phyloP scores from a whole-genome alignment of 2,113 vertebrate genomes.

The Microcebus jonahi region DNA sequence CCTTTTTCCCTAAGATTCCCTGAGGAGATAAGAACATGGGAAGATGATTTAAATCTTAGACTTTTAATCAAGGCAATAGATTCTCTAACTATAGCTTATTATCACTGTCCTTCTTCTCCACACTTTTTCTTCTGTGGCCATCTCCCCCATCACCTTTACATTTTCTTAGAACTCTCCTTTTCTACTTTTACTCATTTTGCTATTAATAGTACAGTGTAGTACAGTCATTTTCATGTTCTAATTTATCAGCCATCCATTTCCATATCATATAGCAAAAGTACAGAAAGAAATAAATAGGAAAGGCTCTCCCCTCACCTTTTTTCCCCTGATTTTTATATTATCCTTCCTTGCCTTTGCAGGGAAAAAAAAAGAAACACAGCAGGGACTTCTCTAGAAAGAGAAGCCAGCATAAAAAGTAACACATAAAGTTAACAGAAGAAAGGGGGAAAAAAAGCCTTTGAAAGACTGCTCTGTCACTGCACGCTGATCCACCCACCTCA shows the following conservation, averaged over 20 bases:
- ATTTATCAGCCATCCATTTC: constrained; percentile 13
- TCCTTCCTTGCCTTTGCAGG: background rate
- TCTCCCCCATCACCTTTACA: background rate
- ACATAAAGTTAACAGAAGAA: constrained; percentile 48
- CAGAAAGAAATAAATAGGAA: constrained; percentile 18
- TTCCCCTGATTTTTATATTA: constrained; percentile 23
- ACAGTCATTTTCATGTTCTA: background rate
- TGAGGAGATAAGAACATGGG: background rate
- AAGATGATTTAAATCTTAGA: background rate
- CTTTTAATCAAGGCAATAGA: background rate
- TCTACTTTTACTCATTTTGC: background rate
- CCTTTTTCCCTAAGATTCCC: constrained; percentile 8
- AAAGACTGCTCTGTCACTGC: background rate
- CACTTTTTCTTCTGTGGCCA: background rate
- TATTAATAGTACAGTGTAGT: background rate
- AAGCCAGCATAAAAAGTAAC: constrained; percentile 20
- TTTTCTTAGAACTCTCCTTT: background rate
- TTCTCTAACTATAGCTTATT: background rate
- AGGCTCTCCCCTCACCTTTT: background rate
- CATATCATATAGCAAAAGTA: constrained; percentile 36
- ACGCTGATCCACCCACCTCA: background rate
- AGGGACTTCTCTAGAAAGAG: constrained; percentile 40
- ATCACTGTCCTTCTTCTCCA: background rate
- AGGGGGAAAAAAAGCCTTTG: background rate
- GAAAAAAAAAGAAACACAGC: background rate